Evolutionary conservation across 2,113 vertebrate species (phyloP).

Genomic region (Halcyon senegalensis): DNA sequence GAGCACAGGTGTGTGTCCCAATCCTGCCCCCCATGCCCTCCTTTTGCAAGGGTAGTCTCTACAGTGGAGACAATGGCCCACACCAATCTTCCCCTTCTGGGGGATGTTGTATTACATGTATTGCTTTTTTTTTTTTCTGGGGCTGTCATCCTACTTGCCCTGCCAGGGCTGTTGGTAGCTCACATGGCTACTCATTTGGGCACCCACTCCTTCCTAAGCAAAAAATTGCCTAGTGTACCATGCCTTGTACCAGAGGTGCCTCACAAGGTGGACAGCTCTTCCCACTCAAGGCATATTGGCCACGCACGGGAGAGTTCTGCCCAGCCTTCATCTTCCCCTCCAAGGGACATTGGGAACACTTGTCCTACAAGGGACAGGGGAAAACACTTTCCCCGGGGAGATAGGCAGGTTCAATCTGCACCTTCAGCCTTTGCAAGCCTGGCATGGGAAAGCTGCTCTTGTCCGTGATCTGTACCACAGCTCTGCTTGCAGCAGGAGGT

Average conservation of each 20-base stretch:
- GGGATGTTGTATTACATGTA: background rate
- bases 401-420: background rate
- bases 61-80: background rate
- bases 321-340: background rate
- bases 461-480: background rate
- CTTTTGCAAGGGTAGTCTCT: background rate
- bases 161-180: background rate
- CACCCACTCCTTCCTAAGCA: background rate
- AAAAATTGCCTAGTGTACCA: background rate
- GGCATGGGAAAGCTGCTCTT: background rate
- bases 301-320: background rate
- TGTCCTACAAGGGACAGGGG: background rate
- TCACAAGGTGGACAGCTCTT: background rate
- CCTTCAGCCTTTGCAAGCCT: background rate
- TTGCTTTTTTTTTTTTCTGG: background rate
- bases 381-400: background rate
- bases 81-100: background rate
- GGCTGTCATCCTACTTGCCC: background rate
- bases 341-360: background rate
- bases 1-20: fast-evolving
- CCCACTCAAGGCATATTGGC: background rate
- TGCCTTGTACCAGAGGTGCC: background rate
- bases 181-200: background rate
- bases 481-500: background rate
- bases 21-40: background rate